Percentiles rank a stretch among this genome's conserved stretches.
Conservation (phyloP, 2,888 invertebrate genomes). For the Charanyca ferruginea region DNA sequence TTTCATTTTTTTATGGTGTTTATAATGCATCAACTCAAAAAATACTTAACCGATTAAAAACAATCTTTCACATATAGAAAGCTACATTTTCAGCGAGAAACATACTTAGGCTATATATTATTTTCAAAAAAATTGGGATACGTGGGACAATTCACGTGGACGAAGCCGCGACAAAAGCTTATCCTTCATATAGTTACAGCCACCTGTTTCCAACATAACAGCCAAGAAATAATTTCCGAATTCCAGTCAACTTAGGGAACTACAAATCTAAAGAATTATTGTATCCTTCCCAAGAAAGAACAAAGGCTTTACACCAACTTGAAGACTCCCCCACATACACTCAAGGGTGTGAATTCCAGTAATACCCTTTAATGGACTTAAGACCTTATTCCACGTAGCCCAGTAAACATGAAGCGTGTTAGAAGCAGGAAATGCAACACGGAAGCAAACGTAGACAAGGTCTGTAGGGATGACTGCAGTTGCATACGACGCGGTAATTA, state of each 20-base stretch:
- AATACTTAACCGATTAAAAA: too few species aligned
- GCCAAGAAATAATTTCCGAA: too few species aligned
- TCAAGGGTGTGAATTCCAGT: slow-evolving; percentile 1
- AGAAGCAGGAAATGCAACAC: slow-evolving; percentile 69
- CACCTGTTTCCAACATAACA: too few species aligned
- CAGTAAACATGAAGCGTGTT: slow-evolving; percentile 39
- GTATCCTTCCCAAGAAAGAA: slow-evolving; percentile 5
- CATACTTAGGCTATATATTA: too few species aligned
- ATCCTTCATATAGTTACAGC: too few species aligned
- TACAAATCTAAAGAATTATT: background rate
- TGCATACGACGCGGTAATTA: slow-evolving; percentile 49
- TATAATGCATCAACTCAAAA: too few species aligned
- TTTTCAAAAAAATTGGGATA: too few species aligned
- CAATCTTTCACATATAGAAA: too few species aligned
- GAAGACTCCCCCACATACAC: background rate
- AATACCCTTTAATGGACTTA: slow-evolving; percentile 21
- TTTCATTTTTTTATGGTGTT: too few species aligned
- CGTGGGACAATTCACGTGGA: too few species aligned
- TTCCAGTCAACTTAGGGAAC: slow-evolving; percentile 2
- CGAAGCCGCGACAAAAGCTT: too few species aligned
- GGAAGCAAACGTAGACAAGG: slow-evolving; percentile 69
- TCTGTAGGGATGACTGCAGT: slow-evolving; percentile 56
- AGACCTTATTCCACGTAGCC: slow-evolving; percentile 34
- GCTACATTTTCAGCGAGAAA: too few species aligned
- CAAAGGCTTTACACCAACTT: slow-evolving; percentile 33